Conservation (phyloP, 2,113 vertebrate genomes). For the Taurulus bubalis region DNA sequence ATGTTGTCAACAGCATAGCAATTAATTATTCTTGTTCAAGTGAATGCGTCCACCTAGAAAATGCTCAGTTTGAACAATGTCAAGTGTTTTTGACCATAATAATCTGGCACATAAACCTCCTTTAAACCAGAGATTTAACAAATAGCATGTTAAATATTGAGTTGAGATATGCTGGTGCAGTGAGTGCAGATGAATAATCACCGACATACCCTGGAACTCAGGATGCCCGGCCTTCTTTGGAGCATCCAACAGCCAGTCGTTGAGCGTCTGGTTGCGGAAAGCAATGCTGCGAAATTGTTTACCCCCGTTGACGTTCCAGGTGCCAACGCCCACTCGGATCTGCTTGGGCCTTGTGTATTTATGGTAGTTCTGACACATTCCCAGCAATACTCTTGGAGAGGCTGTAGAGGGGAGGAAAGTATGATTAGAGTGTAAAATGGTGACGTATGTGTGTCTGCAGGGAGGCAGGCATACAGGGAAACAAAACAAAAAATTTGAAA, state of each 20-base stretch:
- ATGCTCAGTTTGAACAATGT: neutral
- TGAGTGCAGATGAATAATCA: neutral
- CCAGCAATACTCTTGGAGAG: slow-evolving; percentile 93
- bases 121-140: neutral
- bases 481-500: neutral
- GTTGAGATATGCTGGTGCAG: neutral
- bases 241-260: slow-evolving; percentile 97
- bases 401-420: slow-evolving; percentile 78
- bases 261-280: slow-evolving; percentile 97
- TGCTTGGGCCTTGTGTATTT: slow-evolving; percentile 94
- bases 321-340: slow-evolving; percentile 92
- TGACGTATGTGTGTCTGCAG: neutral
- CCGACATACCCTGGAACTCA: slow-evolving; percentile 91
- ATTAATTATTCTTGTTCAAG: neutral
- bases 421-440: neutral
- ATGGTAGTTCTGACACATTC: slow-evolving; percentile 96
- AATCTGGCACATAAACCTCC: neutral
- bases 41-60: neutral
- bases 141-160: neutral
- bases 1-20: neutral
- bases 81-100: neutral
- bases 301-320: slow-evolving; percentile 98
- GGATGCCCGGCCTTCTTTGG: slow-evolving; percentile 90
- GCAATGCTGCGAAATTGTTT: slow-evolving; percentile 99
- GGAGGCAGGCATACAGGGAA: neutral